Percentiles rank a stretch among this genome's conserved stretches.
Evolutionary conservation across 2,113 vertebrate genomes (phyloP).

Genomic region (Willisornis vidua): DNA sequence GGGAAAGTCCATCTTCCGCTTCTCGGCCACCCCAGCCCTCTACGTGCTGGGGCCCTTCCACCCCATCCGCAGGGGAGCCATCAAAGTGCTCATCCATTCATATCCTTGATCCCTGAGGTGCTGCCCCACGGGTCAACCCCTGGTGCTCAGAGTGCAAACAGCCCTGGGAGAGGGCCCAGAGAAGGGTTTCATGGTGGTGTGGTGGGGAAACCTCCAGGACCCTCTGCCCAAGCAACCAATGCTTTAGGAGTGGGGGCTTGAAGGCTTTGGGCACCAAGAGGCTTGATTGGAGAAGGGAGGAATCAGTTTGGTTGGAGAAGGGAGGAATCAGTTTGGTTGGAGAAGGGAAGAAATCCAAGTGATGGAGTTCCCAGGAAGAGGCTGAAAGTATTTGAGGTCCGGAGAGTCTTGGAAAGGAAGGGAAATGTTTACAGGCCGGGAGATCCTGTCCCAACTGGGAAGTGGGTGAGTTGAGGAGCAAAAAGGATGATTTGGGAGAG

Average conservation of each 20-base stretch:
- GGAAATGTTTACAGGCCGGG: background rate
- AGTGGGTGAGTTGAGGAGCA: background rate
- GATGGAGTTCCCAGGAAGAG: background rate
- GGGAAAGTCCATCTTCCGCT: slow-evolving; percentile 94
- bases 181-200: background rate
- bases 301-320: background rate
- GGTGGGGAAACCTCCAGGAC: background rate
- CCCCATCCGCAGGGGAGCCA: slow-evolving; percentile 83
- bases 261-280: background rate
- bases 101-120: slow-evolving; percentile 84
- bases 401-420: background rate
- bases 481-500: background rate
- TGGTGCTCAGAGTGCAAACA: background rate
- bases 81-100: slow-evolving; percentile 97
- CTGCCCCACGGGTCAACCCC: background rate
- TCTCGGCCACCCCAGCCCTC: slow-evolving; percentile 89
- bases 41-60: slow-evolving; percentile 93
- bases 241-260: background rate
- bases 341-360: background rate
- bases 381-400: background rate
- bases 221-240: background rate
- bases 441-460: background rate
- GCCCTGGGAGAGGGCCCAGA: background rate
- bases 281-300: background rate
- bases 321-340: background rate